Evolutionary conservation across 2,113 vertebrate species (phyloP).

Genomic region (Mirza zaza): DNA sequence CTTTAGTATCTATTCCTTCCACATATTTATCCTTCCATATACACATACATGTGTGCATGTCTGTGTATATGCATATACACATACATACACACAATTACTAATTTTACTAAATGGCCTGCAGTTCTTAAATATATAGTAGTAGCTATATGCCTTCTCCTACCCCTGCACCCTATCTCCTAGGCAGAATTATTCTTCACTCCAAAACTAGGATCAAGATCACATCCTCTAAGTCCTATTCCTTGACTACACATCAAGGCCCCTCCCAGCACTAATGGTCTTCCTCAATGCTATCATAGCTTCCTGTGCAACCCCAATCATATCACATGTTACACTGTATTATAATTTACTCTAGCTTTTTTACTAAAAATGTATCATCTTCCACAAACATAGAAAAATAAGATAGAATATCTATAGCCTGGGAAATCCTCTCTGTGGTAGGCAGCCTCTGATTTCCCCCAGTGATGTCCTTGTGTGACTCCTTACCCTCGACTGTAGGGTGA

Average conservation of each 20-base stretch:
- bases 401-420: background rate
- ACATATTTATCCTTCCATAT: background rate
- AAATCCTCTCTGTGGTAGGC: background rate
- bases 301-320: background rate
- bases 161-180: background rate
- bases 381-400: background rate
- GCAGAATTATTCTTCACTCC: background rate
- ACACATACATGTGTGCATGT: background rate
- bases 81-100: background rate
- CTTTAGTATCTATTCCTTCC: background rate
- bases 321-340: background rate
- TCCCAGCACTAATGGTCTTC: background rate
- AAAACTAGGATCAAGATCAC: background rate
- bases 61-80: background rate
- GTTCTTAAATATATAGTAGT: background rate
- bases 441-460: background rate
- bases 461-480: background rate
- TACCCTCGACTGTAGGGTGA: background rate
- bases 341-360: background rate
- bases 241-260: background rate
- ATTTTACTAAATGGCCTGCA: background rate
- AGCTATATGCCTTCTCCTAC: background rate
- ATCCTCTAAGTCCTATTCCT: background rate
- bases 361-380: background rate
- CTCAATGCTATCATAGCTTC: background rate